phyloP scores from a whole-genome alignment of 37 sponge, comb jelly and placozoan genomes.

The Aphrocallistes beatrix region DNA sequence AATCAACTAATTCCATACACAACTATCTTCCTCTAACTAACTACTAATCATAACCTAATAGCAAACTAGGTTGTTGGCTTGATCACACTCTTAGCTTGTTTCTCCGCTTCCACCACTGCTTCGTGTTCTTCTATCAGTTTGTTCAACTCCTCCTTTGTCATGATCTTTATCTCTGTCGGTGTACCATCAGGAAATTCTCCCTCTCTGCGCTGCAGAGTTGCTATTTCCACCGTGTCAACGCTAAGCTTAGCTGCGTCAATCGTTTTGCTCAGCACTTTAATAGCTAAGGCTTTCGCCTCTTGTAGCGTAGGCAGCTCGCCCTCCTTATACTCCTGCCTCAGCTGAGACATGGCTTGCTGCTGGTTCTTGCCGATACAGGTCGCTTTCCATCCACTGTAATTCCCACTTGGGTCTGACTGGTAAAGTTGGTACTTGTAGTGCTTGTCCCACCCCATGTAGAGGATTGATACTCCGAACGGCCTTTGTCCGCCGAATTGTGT shows the following conservation, averaged over 20 bases:
- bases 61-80: too few relatives aligned
- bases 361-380: constrained; percentile 96
- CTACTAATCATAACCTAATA: too few relatives aligned
- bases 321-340: constrained; percentile 96
- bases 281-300: constrained; percentile 77
- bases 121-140: constrained; percentile 44
- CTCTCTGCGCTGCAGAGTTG: constrained; percentile 60
- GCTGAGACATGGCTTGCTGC: constrained; percentile 62
- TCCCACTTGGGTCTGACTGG: constrained; percentile 96
- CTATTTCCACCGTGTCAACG: constrained; percentile 77
- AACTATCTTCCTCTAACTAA: too few relatives aligned
- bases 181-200: constrained; percentile 32
- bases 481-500: constrained; percentile 89
- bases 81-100: constrained; percentile 33
- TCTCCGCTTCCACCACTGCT: constrained; percentile 43
- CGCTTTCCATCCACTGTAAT: constrained; percentile 99
- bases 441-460: constrained; percentile 98
- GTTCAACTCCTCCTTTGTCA: constrained; percentile 51
- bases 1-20: too few relatives aligned
- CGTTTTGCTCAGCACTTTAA: constrained; percentile 88
- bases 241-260: constrained; percentile 82
- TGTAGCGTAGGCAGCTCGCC: constrained; percentile 42
- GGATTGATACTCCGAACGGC: constrained; percentile 94
- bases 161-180: constrained; percentile 49
- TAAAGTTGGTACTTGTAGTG: constrained; percentile 90